Base-by-base conservation (phyloP, 1,140 invertebrate genomes). In the Holcopasites calliopsidis region DNA sequence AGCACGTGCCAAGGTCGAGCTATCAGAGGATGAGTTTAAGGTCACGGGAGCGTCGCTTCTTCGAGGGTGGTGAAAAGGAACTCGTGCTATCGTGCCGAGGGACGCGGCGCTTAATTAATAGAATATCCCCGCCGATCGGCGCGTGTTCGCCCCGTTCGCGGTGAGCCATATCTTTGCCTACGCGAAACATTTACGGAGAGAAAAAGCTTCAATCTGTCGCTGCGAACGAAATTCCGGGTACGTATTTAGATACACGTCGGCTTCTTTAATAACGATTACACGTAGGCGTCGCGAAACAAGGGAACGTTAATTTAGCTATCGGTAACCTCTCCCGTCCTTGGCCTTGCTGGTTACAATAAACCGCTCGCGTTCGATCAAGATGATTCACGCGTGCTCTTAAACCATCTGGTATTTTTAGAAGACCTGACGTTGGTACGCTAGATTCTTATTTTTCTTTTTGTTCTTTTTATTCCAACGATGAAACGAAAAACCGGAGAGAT, bases 281-380 rank as follows among this genome's bases (percentile, higher is more conserved):
- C 28, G 71, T 74, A 54, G 71, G 50, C 23, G 58, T 77, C n/a
- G 18, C 10, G 16, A 23, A 6, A 52, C 42, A 72, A 47, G 76
- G 55, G 54, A 71, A 57, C 55, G 58, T 86, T 85, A 85, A 85
- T 86, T 87, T 79, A 86, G 86, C 84, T 83, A 77, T 85, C 79
- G 85, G 87, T 86, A 85, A 85, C 60, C 64, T 50, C 55, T 70
- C 54, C 18, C 38, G 77, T 55, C 85, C 86, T 87, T 87, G 85
- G 83, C 85, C 85, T 87, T 87, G 78, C 76, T 78, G 77, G 84
- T 79, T 66, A 78, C 76, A 76, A 65, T 49, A 57, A 72, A 55
- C 72, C 28, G 61, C 70, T 74, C 62, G 31, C 50, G 65, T 74
- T 66, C 71, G 47, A 74, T 74, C 71, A 35, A 44, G 40, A 74